Evolutionary conservation across 2,797 vertebrate species (phyloP), one percentile per base, ranked within the genome.

Genomic region (Tapera naevia): DNA sequence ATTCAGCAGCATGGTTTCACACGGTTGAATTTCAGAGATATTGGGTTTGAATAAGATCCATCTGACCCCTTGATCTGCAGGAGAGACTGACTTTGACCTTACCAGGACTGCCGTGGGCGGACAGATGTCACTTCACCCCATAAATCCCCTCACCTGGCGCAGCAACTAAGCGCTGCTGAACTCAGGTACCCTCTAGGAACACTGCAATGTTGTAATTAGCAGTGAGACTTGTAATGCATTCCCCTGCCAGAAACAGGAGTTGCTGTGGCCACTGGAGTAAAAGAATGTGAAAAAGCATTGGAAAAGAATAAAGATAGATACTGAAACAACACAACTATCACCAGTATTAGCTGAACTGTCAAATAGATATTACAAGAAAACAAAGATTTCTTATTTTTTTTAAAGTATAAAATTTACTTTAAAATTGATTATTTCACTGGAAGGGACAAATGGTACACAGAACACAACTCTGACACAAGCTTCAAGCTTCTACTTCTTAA

Each of bases 181-280:
- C 66, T 95, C 88, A 32, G 88, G 75, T n/a, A 45, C 27, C 76
- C 86, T 86, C 81, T 56, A 81, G 81, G 70, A 94, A 94, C 71
- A 86, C 83, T 70, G 65, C 1, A 27, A 93, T 71, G 86, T 57
- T 72, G 92, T 90, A 92, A 96, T 88, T 71, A 91, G 83, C 93
- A 80, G 61, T 30, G 61, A 97, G 88, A 60, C 74, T 66, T 74
- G 32, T 27, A 80, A 93, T 2, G 54, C 80, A 83, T 70, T 94
- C 93, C 73, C 58, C 78, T 75, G 89, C 54, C 84, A 95, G 75
- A 93, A 96, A 91, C 57, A 56, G 82, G 54, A 58, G 80, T 81
- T 94, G 93, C 93, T 95, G 91, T 92, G 93, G 80, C 46, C 91
- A 84, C 37, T 76, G 33, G 17, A 87, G 91, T 57, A 87, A 39